Evolutionary conservation across 1,140 invertebrate species (phyloP), one percentile per base, ranked within the genome.

Genomic region (Papilio polytes): DNA sequence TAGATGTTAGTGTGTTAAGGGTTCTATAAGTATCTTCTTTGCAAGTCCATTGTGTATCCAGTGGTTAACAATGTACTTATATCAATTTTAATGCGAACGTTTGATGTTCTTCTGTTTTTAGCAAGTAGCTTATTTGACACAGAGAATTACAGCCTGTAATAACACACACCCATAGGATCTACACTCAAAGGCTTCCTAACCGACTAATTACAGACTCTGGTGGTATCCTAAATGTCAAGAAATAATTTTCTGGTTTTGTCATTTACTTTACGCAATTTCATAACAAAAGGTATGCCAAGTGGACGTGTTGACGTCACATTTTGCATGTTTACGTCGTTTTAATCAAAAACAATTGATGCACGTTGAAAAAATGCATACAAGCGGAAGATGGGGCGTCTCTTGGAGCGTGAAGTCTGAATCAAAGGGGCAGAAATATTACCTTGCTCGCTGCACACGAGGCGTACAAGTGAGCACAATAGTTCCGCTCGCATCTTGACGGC

Each of bases 381-480:
- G 77, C 36, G 18, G 36, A 78, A 66, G 77, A 56, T 66, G 59
- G 56, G 77, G 77, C 77, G 56, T 78, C 77, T 63, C 31, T 59
- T 78, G 53, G 56, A 78, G 77, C 77, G 77, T 78, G 56, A 78
- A 78, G 53, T 78, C 41, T 78, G 77, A 78, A 78, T 86, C 85
- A 84, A 86, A 86, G 83, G 77, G 84, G 83, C 84, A 86, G 85
- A 83, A 84, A 86, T 85, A 88, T 86, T 84, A 83, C 86, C 84
- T 80, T 81, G 80, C 74, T 82, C 73, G 41, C 78, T 79, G 74
- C 80, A 83, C 74, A 81, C 80, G 83, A 78, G 81, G 73, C 72
- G 78, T 80, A 83, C 76, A 84, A 88, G 82, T 41, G 51, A 20
- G 31, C 73, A 88, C 85, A 86, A 88, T 84, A 82, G 83, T 74